A percentile compares a stretch with the other conserved stretches of the same genome.
Conservation (phyloP, 2,888 invertebrate species). For the Luperina nickerlii region DNA sequence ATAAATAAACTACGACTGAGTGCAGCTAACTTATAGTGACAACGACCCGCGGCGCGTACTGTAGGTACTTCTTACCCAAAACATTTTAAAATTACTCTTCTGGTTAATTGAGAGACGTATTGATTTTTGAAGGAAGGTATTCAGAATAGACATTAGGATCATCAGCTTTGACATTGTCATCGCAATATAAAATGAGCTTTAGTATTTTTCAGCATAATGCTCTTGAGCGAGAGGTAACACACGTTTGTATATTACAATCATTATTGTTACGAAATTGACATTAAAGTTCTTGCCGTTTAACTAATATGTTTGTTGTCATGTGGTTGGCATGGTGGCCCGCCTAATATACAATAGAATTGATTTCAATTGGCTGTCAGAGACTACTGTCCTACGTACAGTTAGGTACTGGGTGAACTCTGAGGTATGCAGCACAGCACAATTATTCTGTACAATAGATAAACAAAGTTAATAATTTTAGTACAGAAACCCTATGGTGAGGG, state of each 20-base stretch:
- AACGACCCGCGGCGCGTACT: background rate
- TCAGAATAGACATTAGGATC: background rate
- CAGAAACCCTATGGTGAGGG: too few relatives aligned
- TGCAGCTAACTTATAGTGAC: background rate
- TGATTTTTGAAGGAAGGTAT: background rate
- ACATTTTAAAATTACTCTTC: background rate
- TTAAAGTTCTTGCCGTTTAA: too few relatives aligned
- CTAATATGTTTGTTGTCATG: background rate
- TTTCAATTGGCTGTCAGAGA: background rate
- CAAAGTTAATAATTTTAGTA: background rate
- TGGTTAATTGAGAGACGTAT: background rate
- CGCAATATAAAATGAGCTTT: constrained; percentile 30
- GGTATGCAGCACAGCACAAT: background rate
- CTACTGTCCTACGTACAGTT: background rate
- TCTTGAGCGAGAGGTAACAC: constrained; percentile 75
- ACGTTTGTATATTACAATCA: constrained; percentile 1
- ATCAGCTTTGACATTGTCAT: background rate
- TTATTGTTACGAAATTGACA: background rate
- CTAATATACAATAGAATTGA: background rate
- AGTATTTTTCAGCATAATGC: constrained; percentile 74
- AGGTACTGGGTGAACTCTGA: background rate
- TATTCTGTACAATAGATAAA: background rate
- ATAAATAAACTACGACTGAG: too few relatives aligned
- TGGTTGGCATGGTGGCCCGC: too few relatives aligned
- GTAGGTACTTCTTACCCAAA: background rate